Conservation (phyloP, 2,888 invertebrate genomes). For the Busseola fusca region DNA sequence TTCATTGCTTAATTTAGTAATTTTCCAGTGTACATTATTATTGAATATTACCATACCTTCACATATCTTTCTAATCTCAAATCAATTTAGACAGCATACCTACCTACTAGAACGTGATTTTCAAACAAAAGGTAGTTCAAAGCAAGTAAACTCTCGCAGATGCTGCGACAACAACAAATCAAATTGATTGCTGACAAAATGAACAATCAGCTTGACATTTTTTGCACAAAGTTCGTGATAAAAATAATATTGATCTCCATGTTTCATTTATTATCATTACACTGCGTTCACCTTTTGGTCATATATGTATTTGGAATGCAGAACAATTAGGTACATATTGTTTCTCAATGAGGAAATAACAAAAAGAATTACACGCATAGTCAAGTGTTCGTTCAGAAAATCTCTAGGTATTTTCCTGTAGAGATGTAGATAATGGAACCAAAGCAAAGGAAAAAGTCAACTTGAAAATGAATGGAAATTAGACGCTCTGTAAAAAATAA, state of each 20-base stretch:
- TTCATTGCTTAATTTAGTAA: not conserved
- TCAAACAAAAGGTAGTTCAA: not conserved
- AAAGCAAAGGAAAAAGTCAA: conserved; percentile 11
- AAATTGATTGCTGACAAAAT: not conserved
- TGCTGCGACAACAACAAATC: not conserved
- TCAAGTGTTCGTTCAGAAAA: conserved; percentile 10
- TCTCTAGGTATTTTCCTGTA: conserved; percentile 20
- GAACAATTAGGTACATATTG: conserved; percentile 4
- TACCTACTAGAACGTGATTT: not conserved
- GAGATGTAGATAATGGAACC: not conserved
- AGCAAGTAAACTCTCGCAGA: not conserved
- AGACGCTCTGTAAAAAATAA: not conserved
- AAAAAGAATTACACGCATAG: conserved; percentile 10
- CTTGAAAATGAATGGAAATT: not conserved
- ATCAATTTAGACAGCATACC: not conserved
- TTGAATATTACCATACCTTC: not conserved
- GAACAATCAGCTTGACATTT: not conserved
- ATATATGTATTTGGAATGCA: conserved; percentile 8
- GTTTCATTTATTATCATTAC: not conserved
- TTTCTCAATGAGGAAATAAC: conserved; percentile 39
- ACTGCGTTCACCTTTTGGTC: not conserved
- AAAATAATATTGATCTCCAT: not conserved
- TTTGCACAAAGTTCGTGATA: not conserved
- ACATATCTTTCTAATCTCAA: not conserved
- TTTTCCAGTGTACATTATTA: not conserved